Evolutionary conservation across 1,140 invertebrate genomes (phyloP).

Genomic region (Leptopilina boulardi): DNA sequence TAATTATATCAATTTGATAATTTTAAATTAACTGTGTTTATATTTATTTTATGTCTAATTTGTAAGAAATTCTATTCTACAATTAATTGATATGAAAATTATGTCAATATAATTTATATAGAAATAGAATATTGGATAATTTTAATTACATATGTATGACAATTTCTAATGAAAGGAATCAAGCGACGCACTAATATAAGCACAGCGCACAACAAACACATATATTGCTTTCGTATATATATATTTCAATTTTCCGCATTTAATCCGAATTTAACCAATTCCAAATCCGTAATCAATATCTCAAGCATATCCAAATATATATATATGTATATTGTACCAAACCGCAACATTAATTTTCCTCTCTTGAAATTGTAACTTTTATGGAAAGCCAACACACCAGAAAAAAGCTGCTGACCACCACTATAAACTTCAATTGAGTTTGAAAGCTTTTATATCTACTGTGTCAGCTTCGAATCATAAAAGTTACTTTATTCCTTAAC

Average conservation of each 20-base stretch:
- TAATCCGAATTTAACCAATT: neutral
- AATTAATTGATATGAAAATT: neutral
- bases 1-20: neutral
- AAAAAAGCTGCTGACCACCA: slow-evolving; percentile 11
- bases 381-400: neutral
- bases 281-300: slow-evolving; percentile 27
- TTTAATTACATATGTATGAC: neutral
- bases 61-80: neutral
- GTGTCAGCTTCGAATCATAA: slow-evolving; percentile 7
- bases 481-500: neutral
- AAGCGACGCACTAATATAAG: slow-evolving; percentile 5
- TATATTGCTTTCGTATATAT: neutral
- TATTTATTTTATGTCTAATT: no score
- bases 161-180: neutral
- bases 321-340: neutral
- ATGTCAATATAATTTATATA: neutral
- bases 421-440: slow-evolving; percentile 20
- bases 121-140: slow-evolving; percentile 8
- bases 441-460: slow-evolving; percentile 11
- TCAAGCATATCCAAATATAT: slow-evolving; percentile 11
- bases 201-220: slow-evolving; percentile 24
- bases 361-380: slow-evolving; percentile 8
- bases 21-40: no score
- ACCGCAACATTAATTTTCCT: slow-evolving; percentile 8
- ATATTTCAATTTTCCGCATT: slow-evolving; percentile 16